Evolutionary conservation across 2,797 vertebrate species (phyloP), one percentile per base, ranked within the genome.

Genomic region (Phrynocephalus guinanensis): DNA sequence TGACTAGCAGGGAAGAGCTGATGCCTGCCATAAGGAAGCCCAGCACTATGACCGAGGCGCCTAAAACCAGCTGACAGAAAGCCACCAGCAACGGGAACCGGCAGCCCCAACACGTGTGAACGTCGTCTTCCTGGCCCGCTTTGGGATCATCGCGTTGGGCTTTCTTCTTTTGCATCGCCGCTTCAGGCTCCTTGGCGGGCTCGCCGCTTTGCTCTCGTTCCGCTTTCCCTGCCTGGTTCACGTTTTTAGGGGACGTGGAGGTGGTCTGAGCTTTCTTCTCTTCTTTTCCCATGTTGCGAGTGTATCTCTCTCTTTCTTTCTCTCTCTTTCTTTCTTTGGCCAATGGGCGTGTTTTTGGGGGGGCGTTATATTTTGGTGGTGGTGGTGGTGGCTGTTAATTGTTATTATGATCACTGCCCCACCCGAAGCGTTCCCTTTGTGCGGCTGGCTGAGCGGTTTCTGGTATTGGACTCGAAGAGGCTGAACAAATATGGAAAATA

Each of bases 401-500:
- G 15, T 16, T 78, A 6, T 24, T 48, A 48, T n/a, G 28, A 68
- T 80, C 88, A 76, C 87, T 60, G 91, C 95, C 95, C 95, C 63
- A 76, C 94, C 94, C 67, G 91, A 94, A 91, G 92, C 93, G 89
- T 33, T 16, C 18, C 94, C 95, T 90, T 94, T 89, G 94, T 95
- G 96, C 94, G 94, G 96, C 94, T 18, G 83, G 93, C 95, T 71
- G 95, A 92, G 91, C 93, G 22, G 26, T 90, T 95, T 94, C 95
- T 89, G 97, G 96, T 97, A 96, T 97, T 97, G 96, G 96, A 97
- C 96, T 96, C 96, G 93, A 96, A 96, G 94, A 97, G 96, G 94
- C 97, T 98, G 98, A 97, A 98, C 98, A 99, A 99, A 99, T 99
- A 98, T 98, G 98, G 98, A 98, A 99, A 99, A 97, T 97, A 98